Evolutionary conservation across 2,888 invertebrate species (phyloP).

Genomic region (Campoletis raptor): DNA sequence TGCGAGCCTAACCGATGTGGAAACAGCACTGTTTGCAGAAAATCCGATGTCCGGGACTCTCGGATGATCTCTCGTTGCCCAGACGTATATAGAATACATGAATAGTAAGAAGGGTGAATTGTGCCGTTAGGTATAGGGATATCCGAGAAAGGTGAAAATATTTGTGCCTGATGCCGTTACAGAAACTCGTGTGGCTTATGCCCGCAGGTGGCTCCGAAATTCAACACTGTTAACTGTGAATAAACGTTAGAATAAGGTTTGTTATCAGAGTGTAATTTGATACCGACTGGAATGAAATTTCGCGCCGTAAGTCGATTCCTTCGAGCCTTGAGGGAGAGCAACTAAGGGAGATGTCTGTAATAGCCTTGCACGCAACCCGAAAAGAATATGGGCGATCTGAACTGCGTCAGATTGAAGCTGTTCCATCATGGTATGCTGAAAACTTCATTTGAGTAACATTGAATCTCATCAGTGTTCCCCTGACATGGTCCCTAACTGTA

Average conservation of each 20-base stretch:
- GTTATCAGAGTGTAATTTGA: conserved; percentile 7
- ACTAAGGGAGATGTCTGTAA: background rate
- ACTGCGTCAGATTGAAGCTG: background rate
- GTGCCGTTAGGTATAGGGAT: conserved; percentile 5
- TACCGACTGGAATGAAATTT: background rate
- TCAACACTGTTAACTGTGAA: conserved; percentile 21
- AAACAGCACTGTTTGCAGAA: conserved; percentile 6
- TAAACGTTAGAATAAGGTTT: conserved; percentile 43
- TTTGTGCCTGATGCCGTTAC: conserved; percentile 50
- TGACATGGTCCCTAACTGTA: background rate
- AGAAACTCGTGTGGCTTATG: background rate
- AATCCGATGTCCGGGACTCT: conserved; percentile 12
- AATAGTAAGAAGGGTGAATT: conserved; percentile 49
- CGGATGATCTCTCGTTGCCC: conserved; percentile 51
- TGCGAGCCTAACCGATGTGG: background rate
- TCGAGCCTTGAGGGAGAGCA: background rate
- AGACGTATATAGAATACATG: conserved; percentile 54
- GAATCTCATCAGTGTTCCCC: background rate
- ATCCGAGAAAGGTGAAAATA: conserved; percentile 52
- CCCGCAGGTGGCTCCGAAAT: conserved; percentile 4
- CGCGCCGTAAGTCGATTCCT: background rate
- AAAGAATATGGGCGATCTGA: background rate
- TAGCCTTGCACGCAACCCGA: background rate
- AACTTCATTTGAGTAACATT: background rate
- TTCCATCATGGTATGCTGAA: background rate